Conservation (phyloP, 1,140 invertebrate species). For the Littorina saxatilis region DNA sequence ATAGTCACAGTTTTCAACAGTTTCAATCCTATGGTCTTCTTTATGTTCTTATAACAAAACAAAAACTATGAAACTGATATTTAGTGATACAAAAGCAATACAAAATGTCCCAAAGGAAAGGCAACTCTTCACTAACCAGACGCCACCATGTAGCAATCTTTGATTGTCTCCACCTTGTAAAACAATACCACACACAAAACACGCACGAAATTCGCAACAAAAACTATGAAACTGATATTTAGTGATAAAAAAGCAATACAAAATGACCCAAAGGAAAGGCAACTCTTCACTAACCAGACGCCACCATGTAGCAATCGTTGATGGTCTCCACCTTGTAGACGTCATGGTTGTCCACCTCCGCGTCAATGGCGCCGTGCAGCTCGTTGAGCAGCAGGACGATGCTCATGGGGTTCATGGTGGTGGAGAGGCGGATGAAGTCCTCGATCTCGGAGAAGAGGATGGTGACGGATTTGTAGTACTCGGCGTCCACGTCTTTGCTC, state of each 20-base stretch:
- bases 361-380: conserved; percentile 53
- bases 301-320: conserved; percentile 62
- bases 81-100: too few relatives aligned
- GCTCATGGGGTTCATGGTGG: conserved; percentile 42
- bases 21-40: too few relatives aligned
- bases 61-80: too few relatives aligned
- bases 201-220: too few relatives aligned
- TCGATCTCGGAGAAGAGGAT: conserved; percentile 72
- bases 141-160: conserved; percentile 62
- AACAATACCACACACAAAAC: too few relatives aligned
- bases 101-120: too few relatives aligned
- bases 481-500: conserved; percentile 23
- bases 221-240: too few relatives aligned
- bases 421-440: conserved; percentile 47
- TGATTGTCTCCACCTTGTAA: conserved; percentile 65
- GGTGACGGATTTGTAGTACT: conserved; percentile 64
- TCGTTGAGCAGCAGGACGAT: conserved; percentile 45
- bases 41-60: too few relatives aligned
- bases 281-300: conserved; percentile 46
- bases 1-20: too few relatives aligned
- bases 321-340: conserved; percentile 65
- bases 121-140: conserved; percentile 42
- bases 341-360: conserved; percentile 52
- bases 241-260: too few relatives aligned
- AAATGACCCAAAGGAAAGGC: too few relatives aligned